A percentile compares a stretch with the other conserved stretches of the same genome.
Conservation (phyloP, 2,113 vertebrate species). For the Noctilio leporinus region DNA sequence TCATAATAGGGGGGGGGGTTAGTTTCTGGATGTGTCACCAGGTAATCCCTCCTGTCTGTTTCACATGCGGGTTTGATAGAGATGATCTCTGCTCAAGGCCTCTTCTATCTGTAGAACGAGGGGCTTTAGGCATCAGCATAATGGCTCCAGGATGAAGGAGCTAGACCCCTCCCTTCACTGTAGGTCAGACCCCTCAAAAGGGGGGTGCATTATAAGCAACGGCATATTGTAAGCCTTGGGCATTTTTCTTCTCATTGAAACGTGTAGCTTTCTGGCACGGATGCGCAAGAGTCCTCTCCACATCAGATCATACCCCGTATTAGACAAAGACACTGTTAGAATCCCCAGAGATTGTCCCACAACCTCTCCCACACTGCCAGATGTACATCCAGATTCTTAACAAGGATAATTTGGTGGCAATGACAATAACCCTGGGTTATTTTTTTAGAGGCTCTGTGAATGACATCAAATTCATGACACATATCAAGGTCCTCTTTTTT, state of each 20-base stretch:
- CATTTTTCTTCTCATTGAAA: conserved; percentile 43
- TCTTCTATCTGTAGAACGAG: neutral
- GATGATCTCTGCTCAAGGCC: neutral
- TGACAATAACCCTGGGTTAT: conserved; percentile 18
- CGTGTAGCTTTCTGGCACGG: neutral
- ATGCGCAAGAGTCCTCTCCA: conserved; percentile 20
- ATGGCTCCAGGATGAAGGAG: neutral
- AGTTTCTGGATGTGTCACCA: neutral
- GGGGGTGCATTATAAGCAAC: neutral
- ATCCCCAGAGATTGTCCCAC: neutral
- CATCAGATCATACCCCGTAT: conserved; percentile 18
- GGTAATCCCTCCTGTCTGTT: neutral
- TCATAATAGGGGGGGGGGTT: neutral
- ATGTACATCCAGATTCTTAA: conserved; percentile 23
- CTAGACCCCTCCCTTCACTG: neutral
- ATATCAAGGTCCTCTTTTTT: conserved; percentile 27
- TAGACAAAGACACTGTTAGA: conserved; percentile 21
- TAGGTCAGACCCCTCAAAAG: neutral
- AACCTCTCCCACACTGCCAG: conserved; percentile 17
- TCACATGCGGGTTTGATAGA: neutral
- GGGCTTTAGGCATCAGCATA: neutral
- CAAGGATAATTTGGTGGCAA: conserved; percentile 32
- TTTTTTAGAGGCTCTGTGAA: conserved; percentile 52
- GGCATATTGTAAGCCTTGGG: neutral
- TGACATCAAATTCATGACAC: conserved; percentile 25